Percentiles rank a stretch among this genome's conserved stretches.
phyloP scores from a whole-genome alignment of 1,140 invertebrate species.

The Papilio machaon region DNA sequence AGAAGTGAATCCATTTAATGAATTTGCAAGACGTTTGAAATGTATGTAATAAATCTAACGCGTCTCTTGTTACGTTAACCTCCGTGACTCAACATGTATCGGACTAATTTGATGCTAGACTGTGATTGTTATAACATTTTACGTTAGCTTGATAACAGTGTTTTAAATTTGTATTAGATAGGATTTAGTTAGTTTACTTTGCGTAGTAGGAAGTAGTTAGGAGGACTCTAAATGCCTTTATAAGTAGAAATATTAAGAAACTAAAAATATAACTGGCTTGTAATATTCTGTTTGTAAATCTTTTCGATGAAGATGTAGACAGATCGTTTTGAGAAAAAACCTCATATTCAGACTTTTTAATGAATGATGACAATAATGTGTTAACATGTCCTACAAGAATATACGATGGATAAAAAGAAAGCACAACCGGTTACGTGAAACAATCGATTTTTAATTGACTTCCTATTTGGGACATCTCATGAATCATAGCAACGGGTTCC shows the following conservation, averaged over 20 bases:
- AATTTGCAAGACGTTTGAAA: conserved; percentile 3
- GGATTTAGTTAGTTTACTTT: background rate
- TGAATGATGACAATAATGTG: background rate
- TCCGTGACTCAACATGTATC: conserved; percentile 10
- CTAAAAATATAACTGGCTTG: background rate
- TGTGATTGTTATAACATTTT: background rate
- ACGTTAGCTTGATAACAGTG: background rate
- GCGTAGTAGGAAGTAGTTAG: background rate
- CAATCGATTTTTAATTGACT: conserved; percentile 29
- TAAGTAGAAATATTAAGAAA: background rate
- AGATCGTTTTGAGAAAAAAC: background rate
- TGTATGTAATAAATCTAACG: background rate
- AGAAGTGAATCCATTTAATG: background rate
- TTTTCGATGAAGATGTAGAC: background rate
- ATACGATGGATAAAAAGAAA: conserved; percentile 6
- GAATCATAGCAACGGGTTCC: background rate
- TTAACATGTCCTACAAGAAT: background rate
- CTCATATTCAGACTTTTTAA: conserved; percentile 1
- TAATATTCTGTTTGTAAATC: background rate
- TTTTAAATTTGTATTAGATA: background rate
- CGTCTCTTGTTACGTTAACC: conserved; percentile 9
- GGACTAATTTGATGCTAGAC: background rate
- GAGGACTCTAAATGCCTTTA: no score
- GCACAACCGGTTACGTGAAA: conserved; percentile 5
- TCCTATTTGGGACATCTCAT: background rate